Evolutionary conservation across 2,113 vertebrate genomes (phyloP).

Genomic region (Pseudopipra pipra): DNA sequence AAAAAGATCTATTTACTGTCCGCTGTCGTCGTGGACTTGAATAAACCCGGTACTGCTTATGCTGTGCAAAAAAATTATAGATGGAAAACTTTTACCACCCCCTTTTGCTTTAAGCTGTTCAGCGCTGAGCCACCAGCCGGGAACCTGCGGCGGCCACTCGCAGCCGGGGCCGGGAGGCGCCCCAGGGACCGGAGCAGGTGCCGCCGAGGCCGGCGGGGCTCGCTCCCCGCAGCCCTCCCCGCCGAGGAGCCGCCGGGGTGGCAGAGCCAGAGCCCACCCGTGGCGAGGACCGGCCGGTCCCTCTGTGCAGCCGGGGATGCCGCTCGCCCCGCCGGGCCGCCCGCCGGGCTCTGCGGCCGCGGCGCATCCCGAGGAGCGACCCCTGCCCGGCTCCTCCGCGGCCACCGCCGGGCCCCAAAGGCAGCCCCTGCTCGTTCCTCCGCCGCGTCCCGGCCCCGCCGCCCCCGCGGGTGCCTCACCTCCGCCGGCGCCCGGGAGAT

Average conservation of each 20-base stretch:
- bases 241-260: not conserved
- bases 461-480: not conserved
- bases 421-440: not conserved
- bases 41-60: not conserved
- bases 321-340: not conserved
- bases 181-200: not conserved
- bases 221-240: not conserved
- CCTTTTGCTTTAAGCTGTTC: not conserved
- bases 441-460: not conserved
- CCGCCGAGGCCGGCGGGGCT: not conserved
- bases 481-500: not conserved
- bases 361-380: not conserved
- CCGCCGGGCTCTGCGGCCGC: not conserved
- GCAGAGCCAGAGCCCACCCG: not conserved
- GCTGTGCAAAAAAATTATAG: not conserved
- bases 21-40: not conserved
- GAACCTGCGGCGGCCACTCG: not conserved
- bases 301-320: not conserved
- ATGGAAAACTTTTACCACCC: not conserved
- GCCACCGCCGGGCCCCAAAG: not conserved
- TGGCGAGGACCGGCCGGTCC: not conserved
- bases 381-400: not conserved
- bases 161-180: not conserved
- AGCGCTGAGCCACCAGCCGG: not conserved
- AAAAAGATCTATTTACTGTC: not conserved